A percentile compares a stretch with the other conserved stretches of the same genome.
phyloP scores from a whole-genome alignment of 2,113 vertebrate species.

The Maylandia zebra region DNA sequence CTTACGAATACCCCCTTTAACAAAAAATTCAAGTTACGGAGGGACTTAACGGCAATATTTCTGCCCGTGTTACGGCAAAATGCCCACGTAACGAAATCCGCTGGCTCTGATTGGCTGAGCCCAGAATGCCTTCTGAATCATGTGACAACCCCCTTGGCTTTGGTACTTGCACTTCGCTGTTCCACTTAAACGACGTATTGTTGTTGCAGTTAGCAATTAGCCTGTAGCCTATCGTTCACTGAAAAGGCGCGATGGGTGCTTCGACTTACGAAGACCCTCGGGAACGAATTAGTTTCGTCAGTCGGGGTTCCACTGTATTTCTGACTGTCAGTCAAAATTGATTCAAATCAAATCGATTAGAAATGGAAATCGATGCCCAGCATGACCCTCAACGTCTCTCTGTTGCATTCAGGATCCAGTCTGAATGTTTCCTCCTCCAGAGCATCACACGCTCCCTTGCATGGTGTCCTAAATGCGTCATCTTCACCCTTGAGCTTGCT shows the following conservation, averaged over 20 bases:
- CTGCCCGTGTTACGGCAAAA: background rate
- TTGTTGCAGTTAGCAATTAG: background rate
- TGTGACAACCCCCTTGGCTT: background rate
- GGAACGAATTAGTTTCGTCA: accelerated
- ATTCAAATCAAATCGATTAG: background rate
- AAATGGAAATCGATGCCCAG: background rate
- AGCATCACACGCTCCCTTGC: background rate
- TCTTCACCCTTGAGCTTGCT: background rate
- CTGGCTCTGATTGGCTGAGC: background rate
- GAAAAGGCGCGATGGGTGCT: background rate
- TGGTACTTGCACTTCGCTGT: accelerated
- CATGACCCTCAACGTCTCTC: background rate
- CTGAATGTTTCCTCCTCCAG: background rate
- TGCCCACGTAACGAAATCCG: accelerated
- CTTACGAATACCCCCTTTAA: background rate
- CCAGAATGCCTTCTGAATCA: background rate
- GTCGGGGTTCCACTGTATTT: background rate
- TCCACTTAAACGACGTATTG: background rate
- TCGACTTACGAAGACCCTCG: accelerated
- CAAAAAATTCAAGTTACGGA: background rate
- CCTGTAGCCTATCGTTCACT: background rate
- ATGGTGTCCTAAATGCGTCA: background rate
- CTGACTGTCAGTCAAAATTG: background rate
- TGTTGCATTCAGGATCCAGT: background rate
- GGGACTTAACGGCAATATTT: background rate